phyloP scores from a whole-genome alignment of 2,888 invertebrate genomes.

The Xestobium rufovillosum region DNA sequence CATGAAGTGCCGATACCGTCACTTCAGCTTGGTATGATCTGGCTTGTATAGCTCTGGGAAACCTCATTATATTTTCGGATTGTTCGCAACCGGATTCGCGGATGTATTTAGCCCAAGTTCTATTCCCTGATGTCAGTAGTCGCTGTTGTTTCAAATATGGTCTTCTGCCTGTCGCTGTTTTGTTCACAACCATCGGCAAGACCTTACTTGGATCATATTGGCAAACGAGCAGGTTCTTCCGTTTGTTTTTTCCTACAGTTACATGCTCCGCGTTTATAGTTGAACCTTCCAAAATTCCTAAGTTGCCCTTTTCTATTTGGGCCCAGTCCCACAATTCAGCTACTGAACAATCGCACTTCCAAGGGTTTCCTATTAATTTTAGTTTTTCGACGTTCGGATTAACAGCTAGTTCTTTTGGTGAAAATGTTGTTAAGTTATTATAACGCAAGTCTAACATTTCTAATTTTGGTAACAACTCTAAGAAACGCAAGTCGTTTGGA shows the following conservation, averaged over 20 bases:
- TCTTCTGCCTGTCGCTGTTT: conserved; percentile 47
- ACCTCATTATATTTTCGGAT: conserved; percentile 25
- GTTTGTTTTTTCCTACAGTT: conserved; percentile 53
- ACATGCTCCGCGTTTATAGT: conserved; percentile 57
- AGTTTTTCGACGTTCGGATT: conserved; percentile 54
- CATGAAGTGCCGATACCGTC: conserved; percentile 24
- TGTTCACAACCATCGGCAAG: conserved; percentile 46
- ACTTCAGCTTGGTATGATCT: conserved; percentile 22
- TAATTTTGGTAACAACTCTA: conserved; percentile 49
- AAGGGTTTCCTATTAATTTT: conserved; percentile 61
- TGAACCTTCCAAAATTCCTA: conserved; percentile 58
- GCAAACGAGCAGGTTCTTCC: conserved; percentile 57
- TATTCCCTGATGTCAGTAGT: conserved; percentile 51
- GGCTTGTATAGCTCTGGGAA: conserved; percentile 23
- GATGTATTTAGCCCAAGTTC: conserved; percentile 68
- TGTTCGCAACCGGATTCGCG: conserved; percentile 56
- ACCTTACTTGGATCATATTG: conserved; percentile 54
- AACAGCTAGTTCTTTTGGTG: conserved; percentile 48
- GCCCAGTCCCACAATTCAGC: conserved; percentile 70
- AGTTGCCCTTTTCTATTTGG: conserved; percentile 54
- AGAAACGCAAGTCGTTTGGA: conserved; percentile 48
- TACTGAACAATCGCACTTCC: conserved; percentile 61
- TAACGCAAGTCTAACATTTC: conserved; percentile 57
- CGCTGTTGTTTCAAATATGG: conserved; percentile 52
- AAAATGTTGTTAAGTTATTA: conserved; percentile 55